Evolutionary conservation across 2,113 vertebrate species (phyloP), one percentile per base, ranked within the genome.

Genomic region (Myotis lucifugus): DNA sequence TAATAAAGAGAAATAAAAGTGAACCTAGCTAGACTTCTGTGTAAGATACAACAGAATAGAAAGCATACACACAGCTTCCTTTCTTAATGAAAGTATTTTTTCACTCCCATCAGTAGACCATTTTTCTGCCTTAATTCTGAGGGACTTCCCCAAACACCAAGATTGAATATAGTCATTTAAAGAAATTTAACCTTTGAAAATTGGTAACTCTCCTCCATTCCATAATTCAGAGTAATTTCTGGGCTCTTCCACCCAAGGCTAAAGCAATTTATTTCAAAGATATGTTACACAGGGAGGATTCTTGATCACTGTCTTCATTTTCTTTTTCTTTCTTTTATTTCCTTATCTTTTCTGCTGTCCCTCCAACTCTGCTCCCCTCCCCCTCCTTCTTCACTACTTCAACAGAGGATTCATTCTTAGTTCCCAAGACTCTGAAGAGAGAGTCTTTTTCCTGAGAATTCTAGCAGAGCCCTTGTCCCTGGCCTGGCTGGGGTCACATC

Each of bases 31-130:
- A 48, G 69, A 67, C 42, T 93, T 64, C 12, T 59, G 4, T 5
- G n/a, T 42, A 59, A 14, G 29, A 48, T 61, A 70, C 21, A 95
- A 9, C 32, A 59, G 88, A 94, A 32, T 17, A 50, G 32, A 94
- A 85, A 89, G 66, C 34, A 94, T 27, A 56, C 5, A 69, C 18
- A 66, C 23, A 8, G 81, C 17, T 89, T 83, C 6, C 37, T 91
- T 94, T 95, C 59, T 96, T 85, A 88, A 83, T 83, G 85, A 85
- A 92, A 93, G 34, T 54, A 48, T 78, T 81, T 95, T 96, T 90
- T 94, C 52, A 85, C 42, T 94, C 46, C 13, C 37, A 69, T 69
- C 18, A 78, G 21, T 37, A 29, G 77, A n/a, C 69, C 18, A 92
- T 64, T 86, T 95, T 90, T 94, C 32, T 83, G 48, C 27, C 61